phyloP scores from a whole-genome alignment of 2,888 invertebrate species.

The Amphipyra tragopoginis region DNA sequence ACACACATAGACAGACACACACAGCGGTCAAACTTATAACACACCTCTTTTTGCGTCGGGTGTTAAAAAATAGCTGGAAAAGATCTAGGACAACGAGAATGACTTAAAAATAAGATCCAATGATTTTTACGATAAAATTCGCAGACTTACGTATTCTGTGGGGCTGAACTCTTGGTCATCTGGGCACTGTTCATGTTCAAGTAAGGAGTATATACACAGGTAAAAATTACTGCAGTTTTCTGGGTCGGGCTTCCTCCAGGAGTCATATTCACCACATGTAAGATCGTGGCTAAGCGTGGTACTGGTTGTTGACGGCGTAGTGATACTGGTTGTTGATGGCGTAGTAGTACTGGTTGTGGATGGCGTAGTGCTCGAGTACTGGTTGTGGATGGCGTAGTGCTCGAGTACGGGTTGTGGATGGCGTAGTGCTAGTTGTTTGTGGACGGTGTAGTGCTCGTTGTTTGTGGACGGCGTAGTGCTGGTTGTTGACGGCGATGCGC shows the following conservation, averaged over 20 bases:
- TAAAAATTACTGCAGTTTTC: not conserved
- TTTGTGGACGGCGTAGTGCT: not conserved
- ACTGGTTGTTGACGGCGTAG: not conserved
- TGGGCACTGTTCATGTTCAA: not conserved
- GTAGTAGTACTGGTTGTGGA: not conserved
- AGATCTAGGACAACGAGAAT: too few species aligned
- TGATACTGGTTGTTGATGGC: not conserved
- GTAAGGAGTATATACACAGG: slow-evolving; percentile 13
- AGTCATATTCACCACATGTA: not conserved
- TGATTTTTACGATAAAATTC: too few species aligned
- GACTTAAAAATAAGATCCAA: too few species aligned
- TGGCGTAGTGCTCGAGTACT: not conserved
- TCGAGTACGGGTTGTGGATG: too few species aligned
- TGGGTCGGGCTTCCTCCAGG: slow-evolving; percentile 17
- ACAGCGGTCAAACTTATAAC: too few species aligned
- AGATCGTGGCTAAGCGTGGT: too few species aligned
- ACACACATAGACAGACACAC: too few species aligned
- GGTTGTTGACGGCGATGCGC: not conserved
- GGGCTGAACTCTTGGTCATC: slow-evolving; percentile 1
- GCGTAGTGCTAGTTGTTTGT: too few species aligned
- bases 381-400: too few species aligned
- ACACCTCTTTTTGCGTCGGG: too few species aligned
- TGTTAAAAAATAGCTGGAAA: too few species aligned
- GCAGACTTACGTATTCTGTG: not conserved
- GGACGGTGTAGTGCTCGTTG: not conserved